Percentiles rank a stretch among this genome's conserved stretches.
Evolutionary conservation across 1,140 invertebrate species (phyloP).

Genomic region (Ostrea edulis): DNA sequence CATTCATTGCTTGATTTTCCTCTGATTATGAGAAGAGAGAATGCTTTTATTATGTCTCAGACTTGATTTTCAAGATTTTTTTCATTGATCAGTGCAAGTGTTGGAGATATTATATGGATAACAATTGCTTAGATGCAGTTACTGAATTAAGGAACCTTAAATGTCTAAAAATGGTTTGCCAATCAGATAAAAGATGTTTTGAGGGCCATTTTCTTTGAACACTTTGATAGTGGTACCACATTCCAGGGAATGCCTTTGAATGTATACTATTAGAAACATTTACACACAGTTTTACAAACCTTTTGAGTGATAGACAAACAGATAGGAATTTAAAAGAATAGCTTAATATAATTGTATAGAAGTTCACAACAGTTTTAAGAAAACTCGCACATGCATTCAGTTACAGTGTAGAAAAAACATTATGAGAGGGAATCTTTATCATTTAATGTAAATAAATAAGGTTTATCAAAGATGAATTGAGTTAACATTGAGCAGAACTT

Average conservation of each 20-base stretch:
- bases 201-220: not conserved
- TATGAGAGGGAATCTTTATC: not conserved
- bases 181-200: constrained; percentile 8
- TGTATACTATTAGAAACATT: not conserved
- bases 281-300: not conserved
- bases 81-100: not conserved
- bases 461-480: not conserved
- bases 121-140: not conserved
- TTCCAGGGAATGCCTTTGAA: constrained; percentile 10
- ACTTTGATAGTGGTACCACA: not conserved
- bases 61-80: not conserved
- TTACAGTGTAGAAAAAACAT: not conserved
- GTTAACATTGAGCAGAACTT: not conserved
- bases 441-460: not conserved
- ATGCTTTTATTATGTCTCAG: not conserved
- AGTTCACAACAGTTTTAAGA: not conserved
- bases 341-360: not conserved
- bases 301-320: not conserved
- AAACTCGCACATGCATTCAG: not conserved
- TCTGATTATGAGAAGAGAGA: not conserved
- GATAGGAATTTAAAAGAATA: not conserved
- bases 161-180: not conserved
- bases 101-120: not conserved
- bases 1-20: not conserved
- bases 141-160: not conserved